Conservation (phyloP, 1,140 invertebrate species). For the Lasioglossum baleicum region DNA sequence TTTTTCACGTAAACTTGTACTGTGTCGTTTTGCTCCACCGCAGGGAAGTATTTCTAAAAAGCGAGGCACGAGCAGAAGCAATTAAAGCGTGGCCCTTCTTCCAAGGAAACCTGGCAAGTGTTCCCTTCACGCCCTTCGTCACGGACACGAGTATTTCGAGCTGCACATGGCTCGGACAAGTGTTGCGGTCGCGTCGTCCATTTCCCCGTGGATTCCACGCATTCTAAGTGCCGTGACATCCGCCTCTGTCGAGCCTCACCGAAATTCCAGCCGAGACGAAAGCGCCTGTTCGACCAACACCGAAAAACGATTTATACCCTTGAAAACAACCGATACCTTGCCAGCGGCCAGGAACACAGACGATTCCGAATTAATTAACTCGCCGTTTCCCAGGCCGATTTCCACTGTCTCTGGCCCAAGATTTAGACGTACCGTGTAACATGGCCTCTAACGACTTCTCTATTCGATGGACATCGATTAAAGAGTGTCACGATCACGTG, state of each 20-base stretch:
- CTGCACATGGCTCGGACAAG: conserved; percentile 47
- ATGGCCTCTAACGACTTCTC: conserved; percentile 37
- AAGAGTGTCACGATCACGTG: conserved; percentile 30
- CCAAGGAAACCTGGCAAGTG: conserved; percentile 9
- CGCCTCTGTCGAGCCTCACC: conserved; percentile 1
- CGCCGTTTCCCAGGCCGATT: conserved; percentile 14
- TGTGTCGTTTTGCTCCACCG: too few relatives aligned
- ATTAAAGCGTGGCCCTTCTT: conserved; percentile 21
- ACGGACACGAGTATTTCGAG: conserved; percentile 24
- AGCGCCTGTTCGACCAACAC: not conserved
- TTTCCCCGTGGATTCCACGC: conserved; percentile 38
- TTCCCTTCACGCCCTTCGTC: conserved; percentile 40
- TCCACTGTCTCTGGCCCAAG: not conserved
- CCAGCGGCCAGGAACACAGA: not conserved
- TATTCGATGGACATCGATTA: conserved; percentile 44
- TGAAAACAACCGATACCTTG: not conserved
- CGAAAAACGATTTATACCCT: not conserved
- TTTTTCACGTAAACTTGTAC: too few relatives aligned
- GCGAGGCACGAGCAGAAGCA: conserved; percentile 8
- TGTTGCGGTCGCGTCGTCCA: conserved; percentile 41
- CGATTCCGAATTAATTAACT: conserved; percentile 25
- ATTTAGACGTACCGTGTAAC: conserved; percentile 38
- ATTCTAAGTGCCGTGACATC: conserved; percentile 34
- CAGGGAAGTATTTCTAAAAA: not conserved
- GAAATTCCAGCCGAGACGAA: conserved; percentile 22